Percentiles rank a stretch among this genome's conserved stretches.
Conservation (phyloP, 2,113 vertebrate genomes). For the Rattus norvegicus region DNA sequence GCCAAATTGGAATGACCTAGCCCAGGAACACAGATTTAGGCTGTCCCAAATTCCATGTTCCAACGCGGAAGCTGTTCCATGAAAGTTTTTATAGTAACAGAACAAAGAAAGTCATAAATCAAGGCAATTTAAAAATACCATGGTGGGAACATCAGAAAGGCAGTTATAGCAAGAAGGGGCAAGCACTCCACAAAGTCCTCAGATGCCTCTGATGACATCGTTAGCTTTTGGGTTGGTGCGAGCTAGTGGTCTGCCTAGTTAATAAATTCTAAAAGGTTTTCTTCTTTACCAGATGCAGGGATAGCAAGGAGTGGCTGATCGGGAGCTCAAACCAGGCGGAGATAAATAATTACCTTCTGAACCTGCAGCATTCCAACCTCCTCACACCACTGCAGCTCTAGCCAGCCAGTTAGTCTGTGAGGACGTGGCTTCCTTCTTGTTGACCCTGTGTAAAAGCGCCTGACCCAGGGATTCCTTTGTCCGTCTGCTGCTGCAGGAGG, state of each 20-base stretch:
- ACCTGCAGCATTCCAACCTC: fast-evolving
- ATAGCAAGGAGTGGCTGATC: not conserved
- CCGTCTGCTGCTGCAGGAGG: not conserved
- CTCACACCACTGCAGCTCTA: not conserved
- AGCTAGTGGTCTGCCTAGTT: not conserved
- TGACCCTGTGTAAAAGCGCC: not conserved
- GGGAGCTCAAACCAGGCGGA: not conserved
- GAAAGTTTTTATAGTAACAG: not conserved
- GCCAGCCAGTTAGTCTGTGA: not conserved
- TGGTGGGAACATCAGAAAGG: not conserved
- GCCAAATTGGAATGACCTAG: not conserved
- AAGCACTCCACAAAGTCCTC: not conserved
- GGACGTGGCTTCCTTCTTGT: not conserved
- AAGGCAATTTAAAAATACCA: not conserved
- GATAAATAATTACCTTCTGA: not conserved
- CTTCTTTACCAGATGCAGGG: not conserved
- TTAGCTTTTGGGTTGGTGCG: not conserved
- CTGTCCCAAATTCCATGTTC: not conserved
- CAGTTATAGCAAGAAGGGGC: not conserved
- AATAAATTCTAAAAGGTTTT: not conserved
- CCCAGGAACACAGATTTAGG: not conserved
- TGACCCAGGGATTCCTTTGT: not conserved
- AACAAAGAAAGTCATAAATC: not conserved
- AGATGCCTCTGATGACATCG: too few relatives aligned
- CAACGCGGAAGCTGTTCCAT: not conserved